Evolutionary conservation across 2,113 vertebrate species (phyloP), one percentile per base, ranked within the genome.

Genomic region (Myrmecobius fasciatus): DNA sequence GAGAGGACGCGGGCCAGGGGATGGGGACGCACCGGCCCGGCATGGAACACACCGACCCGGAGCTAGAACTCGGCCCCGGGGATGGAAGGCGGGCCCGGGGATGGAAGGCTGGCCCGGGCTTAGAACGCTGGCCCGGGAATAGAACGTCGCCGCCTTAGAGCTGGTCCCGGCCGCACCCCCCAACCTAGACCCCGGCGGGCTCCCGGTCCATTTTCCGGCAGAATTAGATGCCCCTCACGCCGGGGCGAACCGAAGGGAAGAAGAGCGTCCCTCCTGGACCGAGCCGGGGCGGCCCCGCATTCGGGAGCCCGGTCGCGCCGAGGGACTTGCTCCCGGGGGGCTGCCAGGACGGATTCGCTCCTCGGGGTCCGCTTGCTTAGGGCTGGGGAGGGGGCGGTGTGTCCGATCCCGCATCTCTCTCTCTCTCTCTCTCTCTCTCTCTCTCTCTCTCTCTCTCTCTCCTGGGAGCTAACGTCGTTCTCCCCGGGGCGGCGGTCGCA

Each of bases 191-290:
- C 92, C 52, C 17, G 10, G 1, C 52, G n/a, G n/a, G n/a, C n/a
- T n/a, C n/a, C n/a, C 96, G 92, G 92, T 95, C 93, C 96, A 48
- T 94, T 92, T 96, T 97, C 96, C 97, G 94, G 91, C 93, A 47
- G 96, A 92, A 94, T 95, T 52, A 96, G 60, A 94, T 96, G 96
- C 94, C 89, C 92, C 92, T 95, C 4, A 53, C 8, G 48, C 90
- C 96, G 92, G 90, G n/a, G 25, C 46, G 96, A 96, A 93, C 43
- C 20, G 1, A 17, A 96, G 96, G 96, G 95, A 95, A 94, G 94
- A 97, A 96, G 96, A 94, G 97, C 92, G 96, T 91, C 96, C 95
- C 97, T 97, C 97, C 96, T 96, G 96, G 93, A 93, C 96, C 93
- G 89, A 98, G 97, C 94, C n/a, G 67, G 17, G 20, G 67, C 36